Percentiles rank a stretch among this genome's conserved stretches.
These are phyloP conservation scores for Arctia plantaginis DNA, from an alignment of 2,888 invertebrate genomes.

Conservation along the genomic window DNA sequence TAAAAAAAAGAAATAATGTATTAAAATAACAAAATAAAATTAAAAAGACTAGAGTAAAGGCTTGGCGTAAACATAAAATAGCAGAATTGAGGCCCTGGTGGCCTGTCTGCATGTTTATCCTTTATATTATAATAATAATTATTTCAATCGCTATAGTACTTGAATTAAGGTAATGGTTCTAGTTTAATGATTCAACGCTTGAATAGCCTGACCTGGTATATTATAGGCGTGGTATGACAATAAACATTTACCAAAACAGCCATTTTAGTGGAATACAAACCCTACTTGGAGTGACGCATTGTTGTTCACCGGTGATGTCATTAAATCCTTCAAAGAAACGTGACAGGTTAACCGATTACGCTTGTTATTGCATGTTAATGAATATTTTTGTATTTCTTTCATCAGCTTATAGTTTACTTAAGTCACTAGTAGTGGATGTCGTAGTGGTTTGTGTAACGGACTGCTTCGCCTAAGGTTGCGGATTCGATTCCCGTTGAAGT, in stretches of 20 bases:
- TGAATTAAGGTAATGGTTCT: not conserved
- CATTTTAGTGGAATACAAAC: conserved; percentile 8
- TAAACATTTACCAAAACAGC: conserved; percentile 12
- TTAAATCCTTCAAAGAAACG: conserved; percentile 45
- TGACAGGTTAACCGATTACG: conserved; percentile 38
- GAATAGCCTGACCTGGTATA: not conserved
- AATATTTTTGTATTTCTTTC: not conserved
- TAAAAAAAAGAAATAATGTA: no score
- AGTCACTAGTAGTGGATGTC: no score
- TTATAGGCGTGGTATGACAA: not conserved
- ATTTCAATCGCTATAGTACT: not conserved
- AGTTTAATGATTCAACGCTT: not conserved
- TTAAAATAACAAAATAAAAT: no score
- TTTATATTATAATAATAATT: not conserved
- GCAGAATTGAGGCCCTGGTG: no score
- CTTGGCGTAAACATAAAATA: no score
- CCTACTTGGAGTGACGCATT: conserved; percentile 36
- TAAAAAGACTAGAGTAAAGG: no score
- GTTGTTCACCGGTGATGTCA: conserved; percentile 36
- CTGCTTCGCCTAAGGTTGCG: no score
- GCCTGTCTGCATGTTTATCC: not conserved
- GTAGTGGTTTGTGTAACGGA: no score
- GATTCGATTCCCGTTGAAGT: no score
- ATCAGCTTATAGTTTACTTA: not conserved
- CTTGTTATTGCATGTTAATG: conserved; percentile 6